Conservation (phyloP, 2,113 vertebrate genomes). For the Malurus alboscapulatus region DNA sequence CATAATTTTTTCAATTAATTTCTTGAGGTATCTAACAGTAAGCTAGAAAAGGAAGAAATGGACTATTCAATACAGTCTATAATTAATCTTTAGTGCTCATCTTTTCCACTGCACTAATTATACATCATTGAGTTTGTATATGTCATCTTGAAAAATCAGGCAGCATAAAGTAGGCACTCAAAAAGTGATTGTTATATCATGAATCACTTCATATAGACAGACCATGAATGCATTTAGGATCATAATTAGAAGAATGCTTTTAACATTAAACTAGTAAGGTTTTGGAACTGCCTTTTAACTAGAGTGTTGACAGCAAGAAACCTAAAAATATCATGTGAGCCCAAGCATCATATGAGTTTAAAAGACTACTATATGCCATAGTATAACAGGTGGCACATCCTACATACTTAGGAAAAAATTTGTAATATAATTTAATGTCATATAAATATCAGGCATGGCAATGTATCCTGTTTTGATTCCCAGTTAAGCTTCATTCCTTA, state of each 20-base stretch:
- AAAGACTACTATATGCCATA: background rate
- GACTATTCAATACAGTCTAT: background rate
- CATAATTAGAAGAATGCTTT: background rate
- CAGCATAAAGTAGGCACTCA: background rate
- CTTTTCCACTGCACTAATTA: background rate
- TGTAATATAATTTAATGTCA: background rate
- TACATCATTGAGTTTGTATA: background rate
- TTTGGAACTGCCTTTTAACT: background rate
- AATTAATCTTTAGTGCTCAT: slow-evolving; percentile 8
- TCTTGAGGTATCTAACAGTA: background rate
- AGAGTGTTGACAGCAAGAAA: background rate
- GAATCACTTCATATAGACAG: background rate
- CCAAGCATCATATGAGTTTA: background rate
- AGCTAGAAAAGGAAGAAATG: background rate
- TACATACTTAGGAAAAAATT: accelerated
- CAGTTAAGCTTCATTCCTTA: background rate
- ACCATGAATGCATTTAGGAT: background rate
- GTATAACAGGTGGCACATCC: background rate
- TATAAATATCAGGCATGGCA: background rate
- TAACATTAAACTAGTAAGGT: background rate
- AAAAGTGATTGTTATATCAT: slow-evolving; percentile 7
- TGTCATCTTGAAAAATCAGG: slow-evolving; percentile 47
- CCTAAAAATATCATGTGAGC: background rate
- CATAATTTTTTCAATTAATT: background rate
- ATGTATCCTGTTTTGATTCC: background rate